phyloP scores from a whole-genome alignment of 2,113 vertebrate genomes.

The mouse (Mus musculus) region GRCm39 chr13:118765501-118766000 shows the following conservation, averaged over 20 bases:
- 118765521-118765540: background rate
- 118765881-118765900: background rate
- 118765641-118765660: background rate
- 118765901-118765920: background rate
- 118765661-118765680: conserved; percentile 15
- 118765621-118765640: background rate
- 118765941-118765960: background rate
- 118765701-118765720: background rate
- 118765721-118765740: background rate
- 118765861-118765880: conserved; percentile 12
- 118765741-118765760: background rate
- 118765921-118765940: background rate
- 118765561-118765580: background rate
- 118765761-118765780: background rate
- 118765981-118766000: conserved; percentile 28
- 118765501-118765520: background rate
- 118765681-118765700: background rate
- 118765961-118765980: background rate
- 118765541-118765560: background rate
- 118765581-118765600: background rate
- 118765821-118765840: background rate
- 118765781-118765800: background rate
- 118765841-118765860: background rate
- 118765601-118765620: background rate
- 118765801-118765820: background rate